Evolutionary conservation across 2,113 vertebrate genomes (phyloP).

Genomic region (Ornithorhynchus anatinus): DNA sequence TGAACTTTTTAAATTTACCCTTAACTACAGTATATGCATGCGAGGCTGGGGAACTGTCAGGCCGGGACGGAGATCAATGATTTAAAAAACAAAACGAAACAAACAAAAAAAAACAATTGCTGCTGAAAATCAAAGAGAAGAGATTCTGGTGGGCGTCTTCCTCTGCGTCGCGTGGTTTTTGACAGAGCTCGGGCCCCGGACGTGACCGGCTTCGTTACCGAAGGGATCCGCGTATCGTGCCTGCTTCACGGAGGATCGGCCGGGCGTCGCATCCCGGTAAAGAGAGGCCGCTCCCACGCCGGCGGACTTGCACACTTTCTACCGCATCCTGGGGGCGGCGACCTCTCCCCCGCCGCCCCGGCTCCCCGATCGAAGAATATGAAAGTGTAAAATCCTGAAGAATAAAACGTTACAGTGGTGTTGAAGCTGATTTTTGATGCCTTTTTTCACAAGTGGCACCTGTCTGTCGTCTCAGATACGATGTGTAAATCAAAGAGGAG

Average conservation of each 20-base stretch:
- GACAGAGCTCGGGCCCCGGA: constrained; percentile 57
- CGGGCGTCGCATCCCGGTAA: constrained; percentile 65
- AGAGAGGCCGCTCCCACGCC: constrained; percentile 52
- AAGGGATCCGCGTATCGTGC: constrained; percentile 70
- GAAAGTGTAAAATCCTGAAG: constrained; percentile 83
- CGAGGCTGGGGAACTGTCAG: constrained; percentile 69
- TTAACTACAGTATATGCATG: constrained; percentile 80
- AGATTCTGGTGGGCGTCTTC: constrained; percentile 69
- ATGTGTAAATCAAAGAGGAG: constrained; percentile 57
- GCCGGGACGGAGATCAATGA: constrained; percentile 67
- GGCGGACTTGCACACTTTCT: constrained; percentile 71
- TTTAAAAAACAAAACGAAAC: constrained; percentile 25
- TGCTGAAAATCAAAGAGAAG: constrained; percentile 63
- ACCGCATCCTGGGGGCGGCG: constrained; percentile 43
- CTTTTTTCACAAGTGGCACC: constrained; percentile 84
- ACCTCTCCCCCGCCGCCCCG: constrained; percentile 60
- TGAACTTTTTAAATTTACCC: constrained; percentile 68
- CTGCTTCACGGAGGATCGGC: constrained; percentile 61
- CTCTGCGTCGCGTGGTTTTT: constrained; percentile 55
- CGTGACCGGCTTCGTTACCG: constrained; percentile 59
- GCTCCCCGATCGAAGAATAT: constrained; percentile 65
- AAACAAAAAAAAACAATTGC: constrained; percentile 48
- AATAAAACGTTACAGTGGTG: constrained; percentile 73
- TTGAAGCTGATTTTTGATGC: constrained; percentile 78
- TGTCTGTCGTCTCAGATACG: constrained; percentile 46